Evolutionary conservation across 2,113 vertebrate genomes (phyloP), one percentile per base, ranked within the genome.

Genomic region (Uria lomvia): DNA sequence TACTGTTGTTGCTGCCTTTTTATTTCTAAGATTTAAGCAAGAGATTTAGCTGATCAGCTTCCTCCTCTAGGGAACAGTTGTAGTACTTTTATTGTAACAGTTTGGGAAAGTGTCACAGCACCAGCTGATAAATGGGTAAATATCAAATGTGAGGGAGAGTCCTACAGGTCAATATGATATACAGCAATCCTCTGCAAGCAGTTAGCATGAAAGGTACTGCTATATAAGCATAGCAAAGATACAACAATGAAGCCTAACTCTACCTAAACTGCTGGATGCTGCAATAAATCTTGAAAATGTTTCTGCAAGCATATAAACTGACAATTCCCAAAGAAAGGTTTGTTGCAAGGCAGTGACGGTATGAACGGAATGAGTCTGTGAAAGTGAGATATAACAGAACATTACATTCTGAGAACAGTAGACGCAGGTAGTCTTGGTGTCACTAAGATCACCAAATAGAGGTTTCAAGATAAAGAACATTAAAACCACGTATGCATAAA

Each of bases 61-160:
- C 19, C 26, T 79, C 34, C 47, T 75, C 36, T n/a, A 60, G 45
- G 59, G 42, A 94, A 72, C 11, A 24, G 49, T 53, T 81, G 18
- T 52, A 52, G 50, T 81, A 22, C 52, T 92, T 78, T 36, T 75
- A 34, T 80, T 88, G 30, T 63, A 86, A 84, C 47, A 86, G 50
- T 88, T 92, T 92, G 70, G 38, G 58, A 50, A 96, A 94, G 70
- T 86, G 68, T 83, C 53, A 81, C 14, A 85, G 30, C 49, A 83
- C 32, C 47, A 96, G 49, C 42, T 92, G 56, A 42, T 80, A 92
- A 88, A 79, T 83, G 45, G 16, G 56, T 80, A 95, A 95, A 92
- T 86, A 76, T 30, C 34, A 95, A 32, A 72, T 60, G 12, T 81
- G 50, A 71, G 11, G 22, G 29, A 91, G 29, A 85, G 34, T 94